phyloP scores from a whole-genome alignment of 2,113 vertebrate genomes.

The Percina caprodes region DNA sequence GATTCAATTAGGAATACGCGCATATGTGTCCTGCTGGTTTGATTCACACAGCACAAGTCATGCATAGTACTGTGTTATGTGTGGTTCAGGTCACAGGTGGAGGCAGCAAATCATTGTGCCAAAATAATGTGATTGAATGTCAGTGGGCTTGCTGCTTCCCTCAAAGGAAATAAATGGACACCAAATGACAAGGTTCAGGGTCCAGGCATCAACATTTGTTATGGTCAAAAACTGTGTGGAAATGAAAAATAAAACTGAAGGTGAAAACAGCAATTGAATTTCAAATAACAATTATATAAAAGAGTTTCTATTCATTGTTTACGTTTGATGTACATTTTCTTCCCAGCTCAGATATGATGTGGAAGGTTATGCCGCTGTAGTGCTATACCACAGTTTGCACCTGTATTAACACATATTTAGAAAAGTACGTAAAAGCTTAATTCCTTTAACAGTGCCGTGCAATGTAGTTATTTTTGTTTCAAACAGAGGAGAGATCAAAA shows the following conservation, averaged over 20 bases:
- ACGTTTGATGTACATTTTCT: slow-evolving; percentile 24
- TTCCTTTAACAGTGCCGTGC: slow-evolving; percentile 10
- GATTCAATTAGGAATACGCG: slow-evolving; percentile 42
- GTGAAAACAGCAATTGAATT: slow-evolving; percentile 6
- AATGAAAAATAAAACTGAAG: slow-evolving; percentile 33
- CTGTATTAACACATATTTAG: slow-evolving; percentile 26
- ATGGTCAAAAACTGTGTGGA: slow-evolving; percentile 41
- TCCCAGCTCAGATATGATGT: slow-evolving; percentile 19
- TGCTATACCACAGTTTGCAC: slow-evolving; percentile 10
- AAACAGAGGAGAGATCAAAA: slow-evolving; percentile 20
- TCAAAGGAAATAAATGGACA: slow-evolving; percentile 71
- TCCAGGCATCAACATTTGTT: slow-evolving; percentile 52
- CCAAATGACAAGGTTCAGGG: slow-evolving; percentile 59
- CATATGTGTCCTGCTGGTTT: slow-evolving; percentile 49
- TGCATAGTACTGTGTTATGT: slow-evolving; percentile 54
- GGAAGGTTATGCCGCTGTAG: neutral
- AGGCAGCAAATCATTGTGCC: slow-evolving; percentile 70
- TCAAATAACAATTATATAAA: slow-evolving; percentile 1
- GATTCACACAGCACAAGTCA: slow-evolving; percentile 68
- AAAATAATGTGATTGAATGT: slow-evolving; percentile 82
- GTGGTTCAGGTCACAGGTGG: slow-evolving; percentile 77
- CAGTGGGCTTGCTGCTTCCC: slow-evolving; percentile 69
- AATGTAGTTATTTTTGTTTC: slow-evolving; percentile 23
- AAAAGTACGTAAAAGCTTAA: slow-evolving; percentile 20
- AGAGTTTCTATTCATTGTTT: neutral